These are phyloP conservation scores for Jaculus jaculus DNA, from an alignment of 2,113 vertebrate species.

Conservation along the genomic window DNA sequence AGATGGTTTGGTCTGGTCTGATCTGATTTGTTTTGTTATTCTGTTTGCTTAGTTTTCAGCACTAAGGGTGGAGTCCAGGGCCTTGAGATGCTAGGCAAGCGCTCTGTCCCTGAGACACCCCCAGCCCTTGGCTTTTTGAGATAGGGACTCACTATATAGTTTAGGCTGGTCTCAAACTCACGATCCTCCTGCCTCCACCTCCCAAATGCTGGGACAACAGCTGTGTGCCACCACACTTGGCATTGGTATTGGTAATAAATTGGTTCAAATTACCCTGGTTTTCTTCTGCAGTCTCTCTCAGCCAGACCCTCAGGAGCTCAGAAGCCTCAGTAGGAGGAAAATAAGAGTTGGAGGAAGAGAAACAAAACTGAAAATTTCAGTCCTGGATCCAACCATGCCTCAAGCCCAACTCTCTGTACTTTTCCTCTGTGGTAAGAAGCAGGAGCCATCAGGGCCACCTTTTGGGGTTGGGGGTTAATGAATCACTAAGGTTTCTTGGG, in stretches of 20 bases:
- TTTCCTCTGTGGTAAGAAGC: not conserved
- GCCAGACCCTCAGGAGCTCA: not conserved
- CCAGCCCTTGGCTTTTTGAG: not conserved
- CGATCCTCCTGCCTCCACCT: not conserved
- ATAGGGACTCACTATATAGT: not conserved
- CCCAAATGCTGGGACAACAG: too few species aligned
- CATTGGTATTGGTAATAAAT: not conserved
- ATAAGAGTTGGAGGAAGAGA: not conserved
- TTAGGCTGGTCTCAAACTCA: not conserved
- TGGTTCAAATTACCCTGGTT: not conserved
- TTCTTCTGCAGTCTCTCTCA: not conserved
- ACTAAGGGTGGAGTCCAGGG: not conserved
- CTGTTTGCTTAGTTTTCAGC: not conserved
- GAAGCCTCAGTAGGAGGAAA: fast-evolving
- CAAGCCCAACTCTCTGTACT: not conserved
- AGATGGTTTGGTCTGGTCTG: not conserved
- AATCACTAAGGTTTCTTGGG: too few species aligned
- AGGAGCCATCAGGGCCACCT: not conserved
- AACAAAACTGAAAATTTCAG: not conserved
- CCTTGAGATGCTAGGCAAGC: not conserved
- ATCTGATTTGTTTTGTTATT: not conserved
- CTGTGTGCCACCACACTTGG: not conserved
- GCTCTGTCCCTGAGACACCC: not conserved
- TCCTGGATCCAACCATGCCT: not conserved
- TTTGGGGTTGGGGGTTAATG: not conserved